Evolutionary conservation across 2,797 vertebrate species (phyloP), one percentile per base, ranked within the genome.

Genomic region (Halcyon badia): DNA sequence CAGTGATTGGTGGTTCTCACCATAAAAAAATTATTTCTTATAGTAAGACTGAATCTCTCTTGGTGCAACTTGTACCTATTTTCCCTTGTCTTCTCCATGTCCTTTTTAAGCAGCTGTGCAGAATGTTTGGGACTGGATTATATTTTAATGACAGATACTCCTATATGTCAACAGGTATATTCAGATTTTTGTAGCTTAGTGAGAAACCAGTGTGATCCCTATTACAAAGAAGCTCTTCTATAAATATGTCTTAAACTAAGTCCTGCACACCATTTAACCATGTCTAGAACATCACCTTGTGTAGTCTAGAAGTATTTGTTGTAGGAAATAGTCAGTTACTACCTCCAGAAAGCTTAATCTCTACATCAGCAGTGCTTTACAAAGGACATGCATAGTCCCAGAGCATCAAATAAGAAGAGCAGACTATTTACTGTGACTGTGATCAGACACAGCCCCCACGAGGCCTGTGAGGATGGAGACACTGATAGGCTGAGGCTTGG

Each of bases 381-480:
- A 57, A 52, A 57, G 25, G 24, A 39, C 0, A 0, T 16, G 19
- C 4, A 30, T 24, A 28, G 4, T 25, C 35, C 12, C 30, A 26
- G 75, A 46, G 18, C 21, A 71, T 6, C 41, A 61, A 35, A 71
- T 6, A 58, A 64, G 5, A 52, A 69, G 3, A 44, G 3, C 17
- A 44, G n/a, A 5, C 15, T 48, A 15, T 69, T 90, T 64, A 37
- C 26, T 46, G 26, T 64, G 14, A 35, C n/a, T 33, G 11, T n/a
- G 33, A 39, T 39, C 35, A 44, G 24, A 28, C 44, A 42, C 6
- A 65, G 21, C 10, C 3, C 15, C 30, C 30, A 4, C 4, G 3
- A 48, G 28, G 17, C 7, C 57, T 26, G 14, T 28, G 10, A 9
- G 17, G 2, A 39, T 46, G 13, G 31, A 21, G 11, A 44, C 28